Base-by-base conservation (phyloP, 2,888 invertebrate genomes). In the Chydorus sphaericus region DNA sequence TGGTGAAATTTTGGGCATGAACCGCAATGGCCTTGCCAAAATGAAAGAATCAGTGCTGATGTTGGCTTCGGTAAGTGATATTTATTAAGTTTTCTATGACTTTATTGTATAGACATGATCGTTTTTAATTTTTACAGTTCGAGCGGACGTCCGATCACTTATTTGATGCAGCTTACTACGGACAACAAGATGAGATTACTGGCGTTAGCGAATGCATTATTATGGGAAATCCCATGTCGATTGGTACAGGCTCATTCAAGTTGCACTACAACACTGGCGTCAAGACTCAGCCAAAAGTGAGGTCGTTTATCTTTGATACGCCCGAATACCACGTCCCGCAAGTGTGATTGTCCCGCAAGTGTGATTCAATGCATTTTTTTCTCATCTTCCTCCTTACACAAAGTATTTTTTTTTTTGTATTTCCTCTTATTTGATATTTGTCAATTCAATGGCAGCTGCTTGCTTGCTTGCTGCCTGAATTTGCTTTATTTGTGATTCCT, bases 131-230 rank as follows among this genome's bases (percentile, higher is more conserved):
- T 39, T 52, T 51, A 38, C 52, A 48, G 91, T 99, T 99, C 76
- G 98, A 99, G 72, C 94, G 92, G 74, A 98, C 98, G 0, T 89
- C 94, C 0, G 98, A 99, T 71, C 98, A 99, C 72, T 73, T 99
- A 60, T 98, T 96, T 73, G 98, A 99, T 75, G 98, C 98, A 10
- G 94, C 97, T 1, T 98, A 92, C 73, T 94, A 93, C 73, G 96
- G 96, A 0, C 97, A 98, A 72, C 82, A 81, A 33, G 98, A 98
- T 74, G 81, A 85, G 62, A 90, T 98, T 60, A 86, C 84, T 66
- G 98, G 98, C 8, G 98, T 98, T 29, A 96, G 94, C n/a, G 98
- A 99, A 73, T 92, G 92, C 64, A 98, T 99, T 62, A 98, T 98
- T 62, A 83, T 97, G 77, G 98, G 98, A 11, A 90, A 91, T 69